Base-by-base conservation (phyloP, 2,113 vertebrate species). In the Xerus inauris region DNA sequence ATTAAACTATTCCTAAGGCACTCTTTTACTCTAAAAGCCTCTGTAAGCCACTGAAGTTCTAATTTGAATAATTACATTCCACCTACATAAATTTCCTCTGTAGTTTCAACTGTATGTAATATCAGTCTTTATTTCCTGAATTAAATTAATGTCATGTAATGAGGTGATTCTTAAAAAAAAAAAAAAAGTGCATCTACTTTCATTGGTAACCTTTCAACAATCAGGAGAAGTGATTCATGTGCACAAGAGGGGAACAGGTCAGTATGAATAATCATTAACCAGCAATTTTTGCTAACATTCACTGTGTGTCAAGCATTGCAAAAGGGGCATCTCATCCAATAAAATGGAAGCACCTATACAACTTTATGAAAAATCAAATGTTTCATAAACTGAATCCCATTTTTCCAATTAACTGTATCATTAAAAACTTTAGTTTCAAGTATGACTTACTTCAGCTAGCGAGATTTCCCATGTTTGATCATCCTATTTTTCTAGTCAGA, bases 31-130 rank as follows among this genome's bases (percentile, higher is more conserved):
- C 94, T 89, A 93, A 95, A 94, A 94, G 47, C 79, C 71, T 76
- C 49, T 65, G 57, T 69, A 89, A 95, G 88, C 8, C 1, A 89
- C 13, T 95, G 91, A 97, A 94, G 82, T 89, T 95, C 96, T 94
- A 89, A 96, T 93, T 17, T 93, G 89, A 97, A 86, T 96, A 96
- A 97, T 69, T 93, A 76, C 88, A 93, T 82, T 94, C 94, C 83
- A 85, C 86, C 19, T 32, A 96, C 97, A 93, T 84, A 91, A 97
- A 96, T 93, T 91, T 64, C 71, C 83, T 89, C 89, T 95, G 49
- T 79, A 95, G 93, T 97, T 97, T 93, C 94, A 96, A 93, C 82
- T 84, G 30, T 91, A 94, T 75, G 64, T 71, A 80, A 38, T 91
- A 94, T 45, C 59, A 72, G 88, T 89, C 93, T 96, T 96, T 80